Base-by-base conservation (phyloP, 1,140 invertebrate species). In the Lepidotrigona ventralis region DNA sequence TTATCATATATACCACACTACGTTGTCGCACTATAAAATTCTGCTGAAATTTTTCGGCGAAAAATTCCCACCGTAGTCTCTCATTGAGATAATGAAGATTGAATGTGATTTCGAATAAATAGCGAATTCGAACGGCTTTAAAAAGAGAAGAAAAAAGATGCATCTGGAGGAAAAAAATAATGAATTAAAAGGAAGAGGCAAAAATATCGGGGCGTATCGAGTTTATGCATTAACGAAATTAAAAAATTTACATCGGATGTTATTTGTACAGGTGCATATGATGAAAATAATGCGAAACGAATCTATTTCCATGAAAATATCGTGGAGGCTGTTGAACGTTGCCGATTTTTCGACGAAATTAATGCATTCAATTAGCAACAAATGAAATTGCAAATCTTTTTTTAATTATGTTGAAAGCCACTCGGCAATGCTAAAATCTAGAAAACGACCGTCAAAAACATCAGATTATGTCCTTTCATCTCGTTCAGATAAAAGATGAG, bases 141-240 rank as follows among this genome's bases (percentile, higher is more conserved):
- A 29, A 71, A 71, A 26, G 3, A 51, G 17, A 71, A n/a, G n/a
- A n/a, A 51, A 17, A 39, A 11, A 71, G 26, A 70, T 21, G 23
- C n/a, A 26, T 26, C 60, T 2, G 21, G 12, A 46, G 46, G 46
- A 21, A 1, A 69, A 69, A 46, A 69, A 69, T 26, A 53, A 54
- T 5, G 23, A 39, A 15, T 1, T 17, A 29, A 53, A 21, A 53
- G 2, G 53, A 5, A 51, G 12, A 26, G 15, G 5, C 1, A 0
- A 23, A 73, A 64, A 21, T 19, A 53, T 54, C 21, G 58, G 4
- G 8, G 9, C 29, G 33, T 33, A 26, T 66, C 23, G 60, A 39
- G 11, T 54, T 63, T 80, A 19, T 53, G 46, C 79, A 81, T 81
- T 81, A 81, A 54, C 60, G 29, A 68, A 75, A 81, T 81, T 75